Conservation (phyloP, 1,140 invertebrate genomes). For the Hydropsyche tenuis region DNA sequence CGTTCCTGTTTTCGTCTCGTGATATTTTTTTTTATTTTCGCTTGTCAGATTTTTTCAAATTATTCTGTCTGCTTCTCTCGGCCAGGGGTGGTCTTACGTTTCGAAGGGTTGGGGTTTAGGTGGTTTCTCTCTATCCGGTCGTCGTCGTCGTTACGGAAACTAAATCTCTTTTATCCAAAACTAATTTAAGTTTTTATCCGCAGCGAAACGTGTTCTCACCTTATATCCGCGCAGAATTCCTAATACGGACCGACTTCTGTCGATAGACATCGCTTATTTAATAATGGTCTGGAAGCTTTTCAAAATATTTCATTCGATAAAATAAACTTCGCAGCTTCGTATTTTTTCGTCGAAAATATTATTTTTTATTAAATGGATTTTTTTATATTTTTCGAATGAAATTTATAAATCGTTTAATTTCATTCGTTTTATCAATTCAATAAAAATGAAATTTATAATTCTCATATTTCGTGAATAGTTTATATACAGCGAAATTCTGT, state of each 20-base stretch:
- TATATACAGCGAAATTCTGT: too few species aligned
- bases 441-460: too few species aligned
- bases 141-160: constrained; percentile 17
- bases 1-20: neutral
- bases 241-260: constrained; percentile 12
- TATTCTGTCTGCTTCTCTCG: neutral
- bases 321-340: too few species aligned
- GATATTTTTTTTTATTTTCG: neutral
- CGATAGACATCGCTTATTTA: constrained; percentile 18
- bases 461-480: too few species aligned
- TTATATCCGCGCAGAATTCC: constrained; percentile 25
- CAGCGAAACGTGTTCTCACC: constrained; percentile 37
- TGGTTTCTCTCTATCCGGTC: constrained; percentile 4
- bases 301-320: too few species aligned
- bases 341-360: too few species aligned
- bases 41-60: neutral
- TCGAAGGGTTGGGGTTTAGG: neutral
- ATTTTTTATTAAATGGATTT: too few species aligned
- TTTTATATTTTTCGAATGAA: too few species aligned
- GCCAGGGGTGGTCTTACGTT: neutral
- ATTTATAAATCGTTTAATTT: too few species aligned
- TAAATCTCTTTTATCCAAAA: constrained; percentile 45
- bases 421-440: too few species aligned
- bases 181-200: constrained; percentile 49
- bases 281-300: constrained; percentile 5